Conservation (phyloP, 2,797 vertebrate genomes). For the Tolypeutes matacus region DNA sequence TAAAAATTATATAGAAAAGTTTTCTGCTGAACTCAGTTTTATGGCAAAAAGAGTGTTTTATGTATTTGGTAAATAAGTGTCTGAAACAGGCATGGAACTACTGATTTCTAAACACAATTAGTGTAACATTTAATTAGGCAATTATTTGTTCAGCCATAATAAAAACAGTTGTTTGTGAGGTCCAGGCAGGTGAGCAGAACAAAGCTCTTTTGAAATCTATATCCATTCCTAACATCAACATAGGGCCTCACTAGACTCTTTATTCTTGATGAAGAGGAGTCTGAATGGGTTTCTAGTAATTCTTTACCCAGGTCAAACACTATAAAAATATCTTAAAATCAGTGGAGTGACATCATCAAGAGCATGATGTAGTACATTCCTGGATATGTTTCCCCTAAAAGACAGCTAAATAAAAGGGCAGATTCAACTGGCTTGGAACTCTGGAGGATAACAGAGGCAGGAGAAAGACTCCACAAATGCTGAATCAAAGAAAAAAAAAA, state of each 20-base stretch:
- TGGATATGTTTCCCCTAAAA: too few relatives aligned
- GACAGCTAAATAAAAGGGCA: too few relatives aligned
- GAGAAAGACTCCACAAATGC: too few relatives aligned
- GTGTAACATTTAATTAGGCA: conserved; percentile 48
- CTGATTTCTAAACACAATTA: conserved; percentile 50
- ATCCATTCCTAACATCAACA: conserved; percentile 24
- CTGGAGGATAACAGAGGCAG: too few relatives aligned
- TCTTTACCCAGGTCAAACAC: conserved; percentile 13
- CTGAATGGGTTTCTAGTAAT: conserved; percentile 26
- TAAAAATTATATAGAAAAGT: conserved; percentile 2
- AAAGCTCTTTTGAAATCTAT: background rate
- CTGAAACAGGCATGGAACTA: conserved; percentile 31
- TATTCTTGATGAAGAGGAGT: background rate
- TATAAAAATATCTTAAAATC: conserved; percentile 18
- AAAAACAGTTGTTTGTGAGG: background rate
- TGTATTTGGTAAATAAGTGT: background rate
- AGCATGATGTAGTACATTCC: too few relatives aligned
- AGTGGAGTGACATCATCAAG: background rate
- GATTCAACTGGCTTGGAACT: too few relatives aligned
- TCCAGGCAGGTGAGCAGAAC: conserved; percentile 6
- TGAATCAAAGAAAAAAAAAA: too few relatives aligned
- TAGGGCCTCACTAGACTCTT: background rate
- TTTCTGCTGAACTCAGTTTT: conserved; percentile 42
- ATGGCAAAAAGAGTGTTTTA: conserved; percentile 23
- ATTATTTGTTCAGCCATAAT: conserved; percentile 40